Evolutionary conservation across 2,888 invertebrate species (phyloP).

Genomic region (Imbricaverruca yamaguchii): DNA sequence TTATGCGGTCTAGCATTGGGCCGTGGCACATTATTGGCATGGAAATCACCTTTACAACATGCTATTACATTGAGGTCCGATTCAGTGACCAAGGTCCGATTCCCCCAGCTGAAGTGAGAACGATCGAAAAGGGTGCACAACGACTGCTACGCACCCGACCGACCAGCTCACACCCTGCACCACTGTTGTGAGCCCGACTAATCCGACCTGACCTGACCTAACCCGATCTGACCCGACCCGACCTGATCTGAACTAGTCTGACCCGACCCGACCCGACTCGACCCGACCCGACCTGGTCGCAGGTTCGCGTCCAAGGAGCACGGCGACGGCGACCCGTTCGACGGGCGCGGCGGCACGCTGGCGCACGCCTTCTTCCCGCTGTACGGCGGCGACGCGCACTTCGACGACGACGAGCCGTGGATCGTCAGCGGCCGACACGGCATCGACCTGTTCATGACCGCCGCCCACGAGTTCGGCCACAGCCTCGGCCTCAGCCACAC

Average conservation of each 20-base stretch:
- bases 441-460: conserved; percentile 88
- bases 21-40: too few relatives aligned
- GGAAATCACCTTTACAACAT: too few relatives aligned
- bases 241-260: too few relatives aligned
- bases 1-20: too few relatives aligned
- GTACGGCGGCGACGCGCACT: conserved; percentile 97
- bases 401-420: conserved; percentile 93
- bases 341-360: conserved; percentile 85
- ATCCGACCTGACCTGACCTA: conserved; percentile 11
- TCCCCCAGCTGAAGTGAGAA: too few relatives aligned
- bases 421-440: conserved; percentile 53
- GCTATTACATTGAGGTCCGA: too few relatives aligned
- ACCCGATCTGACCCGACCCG: too few relatives aligned
- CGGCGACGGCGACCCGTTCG: conserved; percentile 93
- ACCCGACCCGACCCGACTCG: conserved; percentile 2
- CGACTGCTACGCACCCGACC: too few relatives aligned
- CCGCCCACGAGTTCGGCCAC: conserved; percentile 96
- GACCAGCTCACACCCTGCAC: too few relatives aligned
- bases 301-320: conserved; percentile 79
- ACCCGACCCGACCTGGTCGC: conserved; percentile 11
- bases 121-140: too few relatives aligned
- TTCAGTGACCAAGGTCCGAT: too few relatives aligned
- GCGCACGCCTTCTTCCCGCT: conserved; percentile 95
- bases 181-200: too few relatives aligned
- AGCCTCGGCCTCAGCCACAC: conserved; percentile 92